phyloP scores from a whole-genome alignment of 2,888 invertebrate genomes.

The Lithosia quadra region DNA sequence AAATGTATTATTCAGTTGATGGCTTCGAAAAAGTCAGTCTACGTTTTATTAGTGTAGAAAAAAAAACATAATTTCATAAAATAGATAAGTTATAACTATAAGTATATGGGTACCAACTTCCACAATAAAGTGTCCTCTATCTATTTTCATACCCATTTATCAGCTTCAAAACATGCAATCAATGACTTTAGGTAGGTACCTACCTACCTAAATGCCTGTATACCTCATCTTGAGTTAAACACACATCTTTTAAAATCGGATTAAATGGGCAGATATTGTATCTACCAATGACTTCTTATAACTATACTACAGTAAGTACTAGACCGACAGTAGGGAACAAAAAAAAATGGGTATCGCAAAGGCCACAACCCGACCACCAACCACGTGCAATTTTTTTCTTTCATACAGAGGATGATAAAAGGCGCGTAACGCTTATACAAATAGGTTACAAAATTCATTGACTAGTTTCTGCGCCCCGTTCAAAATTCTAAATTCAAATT shows the following conservation, averaged over 20 bases:
- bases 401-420: background rate
- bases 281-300: background rate
- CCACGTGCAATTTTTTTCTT: background rate
- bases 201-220: too few species aligned
- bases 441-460: background rate
- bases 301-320: background rate
- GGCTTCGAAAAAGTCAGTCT: background rate
- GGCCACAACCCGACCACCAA: background rate
- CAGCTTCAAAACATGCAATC: too few species aligned
- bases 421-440: fast-evolving
- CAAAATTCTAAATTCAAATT: too few species aligned
- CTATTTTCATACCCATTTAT: too few species aligned
- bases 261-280: too few species aligned
- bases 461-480: too few species aligned
- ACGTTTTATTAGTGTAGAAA: background rate
- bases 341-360: background rate
- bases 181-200: too few species aligned
- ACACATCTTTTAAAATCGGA: background rate
- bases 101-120: too few species aligned
- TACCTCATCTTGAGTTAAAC: too few species aligned
- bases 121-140: too few species aligned
- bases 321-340: background rate
- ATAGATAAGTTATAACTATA: too few species aligned
- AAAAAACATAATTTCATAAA: too few species aligned
- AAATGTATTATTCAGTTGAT: slow-evolving; percentile 4